These are phyloP conservation scores for Pedionomus torquatus DNA, from an alignment of 2,113 vertebrate species.

Conservation along the genomic window DNA sequence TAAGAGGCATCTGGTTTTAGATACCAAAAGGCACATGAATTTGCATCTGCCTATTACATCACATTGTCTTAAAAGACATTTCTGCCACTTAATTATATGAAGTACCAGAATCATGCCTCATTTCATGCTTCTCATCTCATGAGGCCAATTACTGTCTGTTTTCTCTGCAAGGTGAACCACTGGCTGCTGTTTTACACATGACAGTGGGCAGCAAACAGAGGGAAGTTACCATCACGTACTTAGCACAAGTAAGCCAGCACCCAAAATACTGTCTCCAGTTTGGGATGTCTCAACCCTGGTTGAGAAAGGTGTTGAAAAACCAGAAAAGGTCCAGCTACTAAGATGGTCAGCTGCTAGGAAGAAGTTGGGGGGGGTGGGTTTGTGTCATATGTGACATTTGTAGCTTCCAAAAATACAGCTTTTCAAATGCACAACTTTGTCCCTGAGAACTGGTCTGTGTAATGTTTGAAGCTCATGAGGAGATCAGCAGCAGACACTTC, in stretches of 20 bases:
- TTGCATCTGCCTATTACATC: neutral
- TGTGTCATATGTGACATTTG: neutral
- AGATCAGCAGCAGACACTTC: neutral
- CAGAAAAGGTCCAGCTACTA: neutral
- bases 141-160: neutral
- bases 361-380: neutral
- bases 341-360: neutral
- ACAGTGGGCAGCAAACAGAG: neutral
- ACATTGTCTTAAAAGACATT: neutral
- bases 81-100: neutral
- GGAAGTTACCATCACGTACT: neutral
- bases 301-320: neutral
- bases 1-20: neutral
- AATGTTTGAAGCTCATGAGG: neutral
- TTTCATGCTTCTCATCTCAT: neutral
- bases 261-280: neutral
- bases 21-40: neutral
- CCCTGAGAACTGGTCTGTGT: neutral
- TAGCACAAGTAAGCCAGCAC: accelerated
- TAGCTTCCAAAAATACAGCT: neutral
- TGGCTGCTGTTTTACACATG: neutral
- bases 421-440: neutral
- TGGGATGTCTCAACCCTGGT: accelerated
- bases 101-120: neutral
- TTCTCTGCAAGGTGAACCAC: neutral